Percentiles rank a stretch among this genome's conserved stretches.
phyloP scores from a whole-genome alignment of 1,140 invertebrate genomes.

The Andricus grossulariae region DNA sequence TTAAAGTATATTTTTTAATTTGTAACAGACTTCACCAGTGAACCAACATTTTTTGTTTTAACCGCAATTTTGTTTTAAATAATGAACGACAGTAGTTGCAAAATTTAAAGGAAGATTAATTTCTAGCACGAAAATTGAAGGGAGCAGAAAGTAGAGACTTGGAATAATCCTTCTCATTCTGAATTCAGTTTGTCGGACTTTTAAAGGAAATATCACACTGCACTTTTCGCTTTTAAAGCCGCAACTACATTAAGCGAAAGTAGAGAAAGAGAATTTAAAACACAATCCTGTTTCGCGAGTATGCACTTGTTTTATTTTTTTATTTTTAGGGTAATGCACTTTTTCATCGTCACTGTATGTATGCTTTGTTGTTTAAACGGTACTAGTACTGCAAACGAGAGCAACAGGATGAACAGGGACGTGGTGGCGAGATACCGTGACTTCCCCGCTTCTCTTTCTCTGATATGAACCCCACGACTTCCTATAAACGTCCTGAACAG shows the following conservation, averaged over 20 bases:
- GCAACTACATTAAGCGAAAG: not conserved
- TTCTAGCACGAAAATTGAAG: not conserved
- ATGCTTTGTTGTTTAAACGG: constrained; percentile 17
- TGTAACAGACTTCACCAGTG: no score
- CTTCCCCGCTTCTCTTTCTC: constrained; percentile 42
- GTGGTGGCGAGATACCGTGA: constrained; percentile 45
- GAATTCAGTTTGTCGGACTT: constrained; percentile 14
- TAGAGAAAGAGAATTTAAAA: not conserved
- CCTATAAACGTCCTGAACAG: constrained; percentile 26
- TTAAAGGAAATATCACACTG: constrained; percentile 19
- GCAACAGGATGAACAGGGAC: constrained; percentile 53
- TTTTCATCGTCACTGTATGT: not conserved
- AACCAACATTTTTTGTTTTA: not conserved
- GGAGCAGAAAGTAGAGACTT: not conserved
- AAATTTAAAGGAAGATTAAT: not conserved
- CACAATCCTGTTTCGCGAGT: not conserved
- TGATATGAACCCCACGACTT: constrained; percentile 40
- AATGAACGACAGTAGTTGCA: not conserved
- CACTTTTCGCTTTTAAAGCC: constrained; percentile 5
- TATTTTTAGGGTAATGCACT: not conserved
- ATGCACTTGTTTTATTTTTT: not conserved
- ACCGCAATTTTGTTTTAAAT: not conserved
- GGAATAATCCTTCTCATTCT: constrained; percentile 7
- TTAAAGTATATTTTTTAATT: no score
- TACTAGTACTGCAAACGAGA: constrained; percentile 41